These are phyloP conservation scores for Syngnathus typhle DNA, from an alignment of 2,113 vertebrate species.

Conservation along the genomic window DNA sequence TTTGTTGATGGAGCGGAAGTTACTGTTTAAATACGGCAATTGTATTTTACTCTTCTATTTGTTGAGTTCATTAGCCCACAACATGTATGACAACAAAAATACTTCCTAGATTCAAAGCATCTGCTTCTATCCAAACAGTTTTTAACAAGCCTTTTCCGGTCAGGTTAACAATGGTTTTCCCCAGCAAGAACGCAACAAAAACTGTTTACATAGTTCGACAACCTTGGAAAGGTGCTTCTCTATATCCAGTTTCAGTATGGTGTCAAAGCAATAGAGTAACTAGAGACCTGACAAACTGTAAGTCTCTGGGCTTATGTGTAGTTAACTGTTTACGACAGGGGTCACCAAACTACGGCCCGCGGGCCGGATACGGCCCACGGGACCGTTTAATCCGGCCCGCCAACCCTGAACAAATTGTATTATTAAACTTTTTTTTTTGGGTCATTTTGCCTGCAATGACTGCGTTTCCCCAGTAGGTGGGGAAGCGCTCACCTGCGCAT, in stretches of 20 bases:
- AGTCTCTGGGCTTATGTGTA: not conserved
- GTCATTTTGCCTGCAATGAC: too few species aligned
- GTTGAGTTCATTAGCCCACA: not conserved
- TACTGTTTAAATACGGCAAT: too few species aligned
- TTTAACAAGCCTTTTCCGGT: not conserved
- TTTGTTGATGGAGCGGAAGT: not conserved
- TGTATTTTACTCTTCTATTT: not conserved
- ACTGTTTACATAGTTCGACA: not conserved
- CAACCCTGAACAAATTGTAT: too few species aligned
- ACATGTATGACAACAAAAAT: not conserved
- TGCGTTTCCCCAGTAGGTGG: too few species aligned
- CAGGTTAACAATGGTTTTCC: not conserved
- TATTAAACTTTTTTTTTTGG: too few species aligned
- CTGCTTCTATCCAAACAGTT: not conserved
- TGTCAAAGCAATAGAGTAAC: not conserved
- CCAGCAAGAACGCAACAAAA: not conserved
- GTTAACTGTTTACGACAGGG: not conserved
- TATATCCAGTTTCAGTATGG: constrained; percentile 1
- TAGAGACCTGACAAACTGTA: not conserved
- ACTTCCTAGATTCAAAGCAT: not conserved
- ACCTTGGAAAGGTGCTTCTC: constrained; percentile 1
- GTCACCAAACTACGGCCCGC: too few species aligned
- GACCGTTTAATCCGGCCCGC: too few species aligned
- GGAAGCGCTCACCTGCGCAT: too few species aligned
- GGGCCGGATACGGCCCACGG: too few species aligned